Conservation (phyloP, 2,888 invertebrate species). For the Strigamia transsilvanica region DNA sequence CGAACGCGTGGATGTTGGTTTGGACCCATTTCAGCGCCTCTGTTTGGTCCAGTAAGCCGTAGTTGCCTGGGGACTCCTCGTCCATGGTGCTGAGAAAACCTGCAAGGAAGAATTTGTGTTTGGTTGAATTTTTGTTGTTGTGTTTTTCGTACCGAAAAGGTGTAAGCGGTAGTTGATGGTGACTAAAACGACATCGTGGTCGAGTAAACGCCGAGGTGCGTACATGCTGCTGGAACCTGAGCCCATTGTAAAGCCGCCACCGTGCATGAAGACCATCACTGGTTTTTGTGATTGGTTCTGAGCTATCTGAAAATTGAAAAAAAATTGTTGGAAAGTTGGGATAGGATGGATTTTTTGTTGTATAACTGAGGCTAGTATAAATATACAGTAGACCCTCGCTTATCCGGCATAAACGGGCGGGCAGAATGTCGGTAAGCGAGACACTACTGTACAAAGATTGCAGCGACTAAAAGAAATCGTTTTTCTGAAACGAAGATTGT, state of each 20-base stretch:
- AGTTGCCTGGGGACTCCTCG: neutral
- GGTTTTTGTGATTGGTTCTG: neutral
- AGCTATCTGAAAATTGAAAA: neutral
- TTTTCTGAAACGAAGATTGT: too few relatives aligned
- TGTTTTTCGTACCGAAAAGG: neutral
- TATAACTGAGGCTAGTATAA: too few relatives aligned
- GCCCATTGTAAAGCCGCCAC: neutral
- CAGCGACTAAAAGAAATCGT: too few relatives aligned
- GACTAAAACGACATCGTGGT: neutral
- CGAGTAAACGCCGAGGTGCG: neutral
- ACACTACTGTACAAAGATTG: too few relatives aligned
- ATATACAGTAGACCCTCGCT: too few relatives aligned
- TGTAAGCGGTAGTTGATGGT: neutral
- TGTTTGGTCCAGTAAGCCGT: neutral
- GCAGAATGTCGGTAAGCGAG: too few relatives aligned
- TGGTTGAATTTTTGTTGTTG: neutral
- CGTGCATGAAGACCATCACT: slow-evolving; percentile 18
- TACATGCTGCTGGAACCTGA: neutral
- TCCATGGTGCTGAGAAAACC: slow-evolving; percentile 13
- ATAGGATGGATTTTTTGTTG: too few relatives aligned
- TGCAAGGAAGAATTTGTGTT: neutral
- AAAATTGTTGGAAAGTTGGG: neutral
- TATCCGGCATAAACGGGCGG: too few relatives aligned
- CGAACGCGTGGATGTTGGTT: neutral
- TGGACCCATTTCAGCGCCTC: slow-evolving; percentile 3